Base-by-base conservation (phyloP, 2,113 vertebrate genomes). In the Apistogramma diplotaenia region DNA sequence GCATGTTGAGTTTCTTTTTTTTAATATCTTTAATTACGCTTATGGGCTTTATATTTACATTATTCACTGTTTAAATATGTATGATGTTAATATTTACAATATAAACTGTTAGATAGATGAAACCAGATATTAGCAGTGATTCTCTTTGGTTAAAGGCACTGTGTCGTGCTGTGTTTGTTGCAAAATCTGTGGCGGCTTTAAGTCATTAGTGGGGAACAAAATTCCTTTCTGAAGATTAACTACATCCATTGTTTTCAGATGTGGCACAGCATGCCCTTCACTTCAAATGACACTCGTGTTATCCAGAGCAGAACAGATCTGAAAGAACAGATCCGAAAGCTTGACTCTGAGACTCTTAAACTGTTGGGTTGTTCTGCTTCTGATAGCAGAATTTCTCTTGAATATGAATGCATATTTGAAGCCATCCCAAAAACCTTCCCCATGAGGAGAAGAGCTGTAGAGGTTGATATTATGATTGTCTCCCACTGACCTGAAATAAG, bases 341-440 rank as follows among this genome's bases (percentile, higher is more conserved):
- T 74, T 55, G 59, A 59, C 21, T 70, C 43, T 35, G 56, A 81
- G 61, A 71, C 2, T 6, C n/a, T 56, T 55, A 67, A 60, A 59
- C 21, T 16, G 33, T 25, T 62, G 25, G 27, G 19, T 33, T 70
- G 60, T 65, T 61, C 33, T 70, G 43, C 61, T 85, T 85, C 74
- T 40, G n/a, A 19, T 6, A 21, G n/a, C 13, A 27, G 37, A 76
- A 78, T 84, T 79, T 78, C 35, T 73, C 46, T 75, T 74, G 54
- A 83, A 86, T 84, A 61, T 80, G 57, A 87, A 79, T 57, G 54
- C 8, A 67, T 85, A 70, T 84, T 79, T 67, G 55, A 81, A 82
- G 67, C 67, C 87, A 89, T 91, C 82, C 86, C 40, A n/a, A n/a
- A n/a, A n/a, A n/a, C n/a, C n/a, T n/a, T n/a, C n/a, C n/a, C n/a